Conservation (phyloP, 2,113 vertebrate genomes). For the Sakesphorus luctuosus region DNA sequence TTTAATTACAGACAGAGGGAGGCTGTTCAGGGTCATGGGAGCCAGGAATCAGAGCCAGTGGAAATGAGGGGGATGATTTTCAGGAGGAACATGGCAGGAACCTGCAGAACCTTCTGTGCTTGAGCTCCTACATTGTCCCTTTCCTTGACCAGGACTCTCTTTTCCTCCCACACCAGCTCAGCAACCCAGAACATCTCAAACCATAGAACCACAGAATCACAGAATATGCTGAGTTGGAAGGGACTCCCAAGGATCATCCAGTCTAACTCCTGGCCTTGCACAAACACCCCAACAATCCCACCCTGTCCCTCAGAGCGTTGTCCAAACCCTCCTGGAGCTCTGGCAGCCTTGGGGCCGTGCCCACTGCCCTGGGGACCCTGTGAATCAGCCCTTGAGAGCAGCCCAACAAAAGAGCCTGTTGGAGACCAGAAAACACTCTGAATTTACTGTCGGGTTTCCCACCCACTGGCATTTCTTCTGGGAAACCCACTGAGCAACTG, state of each 20-base stretch:
- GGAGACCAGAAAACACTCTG: not conserved
- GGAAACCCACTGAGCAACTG: not conserved
- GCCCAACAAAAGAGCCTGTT: not conserved
- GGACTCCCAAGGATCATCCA: not conserved
- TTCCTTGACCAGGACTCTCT: not conserved
- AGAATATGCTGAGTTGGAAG: not conserved
- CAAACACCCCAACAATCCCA: not conserved
- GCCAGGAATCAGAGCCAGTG: not conserved
- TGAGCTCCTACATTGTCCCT: not conserved
- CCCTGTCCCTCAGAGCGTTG: fast-evolving
- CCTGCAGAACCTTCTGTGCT: not conserved
- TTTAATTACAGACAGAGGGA: not conserved
- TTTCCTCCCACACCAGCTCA: not conserved
- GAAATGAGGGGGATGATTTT: not conserved
- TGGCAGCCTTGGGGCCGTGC: not conserved
- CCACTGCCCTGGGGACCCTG: not conserved
- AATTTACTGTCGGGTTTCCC: not conserved
- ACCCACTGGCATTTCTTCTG: not conserved
- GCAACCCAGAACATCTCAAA: not conserved
- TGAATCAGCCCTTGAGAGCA: not conserved
- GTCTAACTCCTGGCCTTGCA: fast-evolving
- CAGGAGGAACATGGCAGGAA: not conserved
- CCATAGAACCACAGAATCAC: fast-evolving
- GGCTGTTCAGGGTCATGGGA: not conserved
- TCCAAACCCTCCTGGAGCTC: not conserved